Base-by-base conservation (phyloP, 1,140 invertebrate genomes). In the Lordiphosa collinella region DNA sequence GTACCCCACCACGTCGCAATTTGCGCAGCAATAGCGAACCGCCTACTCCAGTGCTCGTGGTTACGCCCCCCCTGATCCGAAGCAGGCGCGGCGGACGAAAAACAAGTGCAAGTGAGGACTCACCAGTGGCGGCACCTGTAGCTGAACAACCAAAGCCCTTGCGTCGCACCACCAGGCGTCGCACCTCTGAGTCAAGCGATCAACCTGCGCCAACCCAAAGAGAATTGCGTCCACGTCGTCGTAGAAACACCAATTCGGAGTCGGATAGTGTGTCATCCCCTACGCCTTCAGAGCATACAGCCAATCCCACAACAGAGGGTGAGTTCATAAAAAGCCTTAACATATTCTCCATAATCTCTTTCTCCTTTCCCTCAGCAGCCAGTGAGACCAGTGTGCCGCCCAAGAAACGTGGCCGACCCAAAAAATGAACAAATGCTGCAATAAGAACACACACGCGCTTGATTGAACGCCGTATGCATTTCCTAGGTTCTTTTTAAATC, bases 371-470 rank as follows among this genome's bases (percentile, higher is more conserved):
- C 2, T 5, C 44, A 51, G 9, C 36, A 47, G 29, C 25, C 13
- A 60, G 16, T 9, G 72, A 75, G 1, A 29, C 65, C 4, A 49
- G 18, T 31, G 52, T 70, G 29, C 72, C 72, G 12, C 72, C 34
- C 9, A 75, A 70, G 55, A 75, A 75, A 41, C 72, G 72, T 7
- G 52, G 72, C 0, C 44, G 72, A 9, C 0, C 50, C 3, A 63
- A 59, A 12, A 59, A 59, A 7, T 46, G 47, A 22, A 6, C 4
- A 10, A 18, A 0, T 2, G 3, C 43, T 3, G 25, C 9, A n/a
- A 16, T 13, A 9, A 6, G 9, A 12, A 31, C 8, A 18, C 16
- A 12, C 41, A 11, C 10, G 13, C 43, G 12, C 16, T 38, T 16
- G 12, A 38, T 9, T 38, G 11, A 29, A 29, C 25, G 25, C 2